These are phyloP conservation scores for Lasioglossum zephyrum DNA, from an alignment of 2,888 invertebrate species.

Conservation along the genomic window DNA sequence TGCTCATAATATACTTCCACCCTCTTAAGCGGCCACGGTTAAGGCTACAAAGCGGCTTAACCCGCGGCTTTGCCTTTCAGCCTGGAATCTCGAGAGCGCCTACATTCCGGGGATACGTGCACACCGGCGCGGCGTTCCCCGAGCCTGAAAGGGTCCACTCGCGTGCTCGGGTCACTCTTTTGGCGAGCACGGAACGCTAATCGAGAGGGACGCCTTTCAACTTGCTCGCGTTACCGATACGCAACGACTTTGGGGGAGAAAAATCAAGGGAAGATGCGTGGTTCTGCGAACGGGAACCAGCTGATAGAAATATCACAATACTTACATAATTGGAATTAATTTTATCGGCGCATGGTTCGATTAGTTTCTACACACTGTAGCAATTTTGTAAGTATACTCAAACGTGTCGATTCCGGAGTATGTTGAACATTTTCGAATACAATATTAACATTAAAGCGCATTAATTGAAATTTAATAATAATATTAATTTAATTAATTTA, in stretches of 20 bases:
- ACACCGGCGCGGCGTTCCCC: slow-evolving; percentile 21
- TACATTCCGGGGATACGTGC: slow-evolving; percentile 69
- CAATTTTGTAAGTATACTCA: too few relatives aligned
- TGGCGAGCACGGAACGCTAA: slow-evolving; percentile 35
- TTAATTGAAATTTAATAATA: too few relatives aligned
- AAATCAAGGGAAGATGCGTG: background rate
- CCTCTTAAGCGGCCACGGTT: slow-evolving; percentile 72
- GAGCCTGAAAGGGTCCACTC: slow-evolving; percentile 57
- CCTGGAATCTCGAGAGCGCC: slow-evolving; percentile 69
- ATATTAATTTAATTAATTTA: too few relatives aligned
- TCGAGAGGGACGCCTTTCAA: slow-evolving; percentile 54
- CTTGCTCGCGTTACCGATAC: slow-evolving; percentile 35
- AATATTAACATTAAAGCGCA: too few relatives aligned
- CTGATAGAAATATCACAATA: background rate
- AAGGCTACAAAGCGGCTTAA: slow-evolving; percentile 74
- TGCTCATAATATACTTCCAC: slow-evolving; percentile 74
- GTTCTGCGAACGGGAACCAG: background rate
- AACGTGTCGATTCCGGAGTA: too few relatives aligned
- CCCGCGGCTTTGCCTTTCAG: slow-evolving; percentile 67
- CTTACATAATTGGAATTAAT: background rate
- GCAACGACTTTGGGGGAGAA: background rate
- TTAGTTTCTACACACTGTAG: too few relatives aligned
- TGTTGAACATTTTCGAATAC: too few relatives aligned
- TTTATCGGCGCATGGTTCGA: too few relatives aligned
- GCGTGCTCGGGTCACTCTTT: slow-evolving; percentile 59